Percentiles rank a stretch among this genome's conserved stretches.
Conservation (phyloP, 2,888 invertebrate genomes). For the Agrotis ipsilon region DNA sequence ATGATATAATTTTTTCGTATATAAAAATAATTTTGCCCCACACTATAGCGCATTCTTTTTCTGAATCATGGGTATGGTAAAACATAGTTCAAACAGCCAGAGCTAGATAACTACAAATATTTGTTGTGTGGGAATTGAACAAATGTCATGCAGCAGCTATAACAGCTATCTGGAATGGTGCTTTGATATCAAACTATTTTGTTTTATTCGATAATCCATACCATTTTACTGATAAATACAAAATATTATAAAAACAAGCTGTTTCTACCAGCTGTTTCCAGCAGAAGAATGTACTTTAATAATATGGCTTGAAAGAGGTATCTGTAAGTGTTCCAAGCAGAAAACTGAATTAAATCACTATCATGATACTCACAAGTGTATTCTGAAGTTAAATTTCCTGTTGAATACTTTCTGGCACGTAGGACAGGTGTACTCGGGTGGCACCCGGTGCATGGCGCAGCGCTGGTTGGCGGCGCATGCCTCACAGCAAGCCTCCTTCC, state of each 20-base stretch:
- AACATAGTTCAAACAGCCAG: too few relatives aligned
- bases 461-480: conserved; percentile 73
- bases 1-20: too few relatives aligned
- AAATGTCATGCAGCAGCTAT: too few relatives aligned
- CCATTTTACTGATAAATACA: background rate
- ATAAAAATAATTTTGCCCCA: too few relatives aligned
- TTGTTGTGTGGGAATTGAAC: too few relatives aligned
- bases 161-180: too few relatives aligned
- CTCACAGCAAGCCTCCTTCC: conserved; percentile 57
- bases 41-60: too few relatives aligned
- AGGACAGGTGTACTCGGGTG: conserved; percentile 71
- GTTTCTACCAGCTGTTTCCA: background rate
- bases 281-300: background rate
- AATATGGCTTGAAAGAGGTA: background rate
- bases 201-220: background rate
- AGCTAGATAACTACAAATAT: too few relatives aligned
- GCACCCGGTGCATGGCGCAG: conserved; percentile 71
- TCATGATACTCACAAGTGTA: conserved; percentile 65
- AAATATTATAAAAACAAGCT: background rate
- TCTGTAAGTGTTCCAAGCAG: background rate
- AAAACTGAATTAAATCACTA: background rate
- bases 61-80: too few relatives aligned
- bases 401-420: conserved; percentile 76
- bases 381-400: conserved; percentile 77
- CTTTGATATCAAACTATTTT: background rate